These are phyloP conservation scores for Dallia pectoralis DNA, from an alignment of 2,797 vertebrate genomes.

Conservation along the genomic window DNA sequence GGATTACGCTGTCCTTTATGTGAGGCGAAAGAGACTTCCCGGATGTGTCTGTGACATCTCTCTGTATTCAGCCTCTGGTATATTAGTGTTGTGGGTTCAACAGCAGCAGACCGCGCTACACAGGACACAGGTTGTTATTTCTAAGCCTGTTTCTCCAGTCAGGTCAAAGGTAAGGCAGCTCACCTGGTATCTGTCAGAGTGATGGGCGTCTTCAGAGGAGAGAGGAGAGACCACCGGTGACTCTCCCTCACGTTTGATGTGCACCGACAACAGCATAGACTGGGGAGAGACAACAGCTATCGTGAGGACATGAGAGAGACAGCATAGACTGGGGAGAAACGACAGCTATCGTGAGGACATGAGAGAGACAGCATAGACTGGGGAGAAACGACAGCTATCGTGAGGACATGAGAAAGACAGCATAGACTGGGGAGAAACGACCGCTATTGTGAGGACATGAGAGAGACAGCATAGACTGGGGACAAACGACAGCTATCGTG, in stretches of 20 bases:
- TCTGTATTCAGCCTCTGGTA: too few relatives aligned
- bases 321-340: conserved; percentile 77
- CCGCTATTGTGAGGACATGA: too few relatives aligned
- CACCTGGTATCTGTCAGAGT: conserved; percentile 99
- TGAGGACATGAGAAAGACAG: too few relatives aligned
- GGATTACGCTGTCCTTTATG: background rate
- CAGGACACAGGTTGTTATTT: background rate
- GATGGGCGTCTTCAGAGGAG: conserved; percentile 96
- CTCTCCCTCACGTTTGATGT: conserved; percentile 99
- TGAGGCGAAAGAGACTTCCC: background rate
- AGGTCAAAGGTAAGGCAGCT: conserved; percentile 45
- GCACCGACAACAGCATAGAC: conserved; percentile 96
- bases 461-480: too few relatives aligned
- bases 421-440: conserved; percentile 27
- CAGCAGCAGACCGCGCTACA: too few relatives aligned
- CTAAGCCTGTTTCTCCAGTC: background rate
- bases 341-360: too few relatives aligned
- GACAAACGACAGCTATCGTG: conserved; percentile 38
- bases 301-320: too few relatives aligned
- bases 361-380: too few relatives aligned
- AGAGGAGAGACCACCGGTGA: conserved; percentile 95
- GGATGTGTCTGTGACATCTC: too few relatives aligned
- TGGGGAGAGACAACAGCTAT: conserved; percentile 63
- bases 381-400: conserved; percentile 35
- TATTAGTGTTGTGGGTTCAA: too few relatives aligned